Evolutionary conservation across 2,888 invertebrate genomes (phyloP).

Genomic region (Lochmaea capreae): DNA sequence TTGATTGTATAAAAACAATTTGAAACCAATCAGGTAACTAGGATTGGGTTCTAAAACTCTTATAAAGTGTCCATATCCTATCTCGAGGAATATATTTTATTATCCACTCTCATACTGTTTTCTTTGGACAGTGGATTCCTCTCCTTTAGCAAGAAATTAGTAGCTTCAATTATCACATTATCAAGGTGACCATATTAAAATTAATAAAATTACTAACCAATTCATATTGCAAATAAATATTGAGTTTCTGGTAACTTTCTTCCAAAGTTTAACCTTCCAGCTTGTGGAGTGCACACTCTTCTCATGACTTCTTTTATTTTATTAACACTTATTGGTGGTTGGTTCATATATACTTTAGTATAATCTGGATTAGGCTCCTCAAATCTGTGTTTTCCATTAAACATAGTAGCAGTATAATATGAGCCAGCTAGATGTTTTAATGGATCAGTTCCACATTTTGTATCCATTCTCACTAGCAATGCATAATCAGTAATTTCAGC

Average conservation of each 20-base stretch:
- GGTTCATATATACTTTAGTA: slow-evolving; percentile 73
- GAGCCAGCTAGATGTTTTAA: slow-evolving; percentile 76
- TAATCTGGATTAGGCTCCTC: slow-evolving; percentile 63
- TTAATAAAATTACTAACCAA: background rate
- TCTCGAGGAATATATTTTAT: too few relatives aligned
- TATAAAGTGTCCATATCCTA: too few relatives aligned
- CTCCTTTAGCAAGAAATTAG: background rate
- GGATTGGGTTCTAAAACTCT: too few relatives aligned
- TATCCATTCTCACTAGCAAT: slow-evolving; percentile 83
- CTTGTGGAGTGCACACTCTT: slow-evolving; percentile 74
- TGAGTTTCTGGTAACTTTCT: slow-evolving; percentile 63
- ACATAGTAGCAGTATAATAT: slow-evolving; percentile 73
- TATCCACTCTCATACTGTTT: too few relatives aligned
- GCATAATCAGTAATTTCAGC: slow-evolving; percentile 89
- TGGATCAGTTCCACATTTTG: slow-evolving; percentile 76
- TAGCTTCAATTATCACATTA: background rate
- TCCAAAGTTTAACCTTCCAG: slow-evolving; percentile 68
- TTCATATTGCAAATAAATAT: slow-evolving; percentile 60
- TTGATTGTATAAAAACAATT: too few relatives aligned
- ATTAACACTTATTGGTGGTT: slow-evolving; percentile 78
- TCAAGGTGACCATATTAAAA: background rate
- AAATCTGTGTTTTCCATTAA: slow-evolving; percentile 69
- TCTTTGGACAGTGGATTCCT: too few relatives aligned
- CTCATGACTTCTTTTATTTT: slow-evolving; percentile 88
- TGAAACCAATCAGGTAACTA: too few relatives aligned